Base-by-base conservation (phyloP, 2,888 invertebrate genomes). In the Orgyia antiqua region DNA sequence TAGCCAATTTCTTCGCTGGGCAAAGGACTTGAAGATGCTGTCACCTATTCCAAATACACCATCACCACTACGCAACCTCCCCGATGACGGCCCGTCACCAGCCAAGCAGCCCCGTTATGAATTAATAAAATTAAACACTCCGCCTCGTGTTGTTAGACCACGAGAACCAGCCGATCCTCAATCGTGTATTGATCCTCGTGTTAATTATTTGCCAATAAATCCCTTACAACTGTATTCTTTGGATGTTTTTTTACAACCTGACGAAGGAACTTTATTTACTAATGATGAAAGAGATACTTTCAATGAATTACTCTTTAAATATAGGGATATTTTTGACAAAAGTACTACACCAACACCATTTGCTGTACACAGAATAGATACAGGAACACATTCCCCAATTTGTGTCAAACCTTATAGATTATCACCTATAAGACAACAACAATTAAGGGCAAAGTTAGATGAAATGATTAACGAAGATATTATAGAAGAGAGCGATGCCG, bases 321-420 rank as follows among this genome's bases (percentile, higher is more conserved):
- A 29, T 13, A 13, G 20, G 17, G 31, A 31, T n/a, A 24, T 36
- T 7, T 36, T 33, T 28, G 19, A 17, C 11, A 27, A 26, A 17
- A 33, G 32, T 17, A 17, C 9, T 1, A 21, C 17, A 13, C 30
- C 33, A 20, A 27, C 24, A 9, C 5, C 27, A 5, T 27, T 27
- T 17, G 27, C 39, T 29, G 27, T 38, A 36, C 42, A 44, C 30
- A 30, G 26, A 24, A 42, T 42, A 10, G 38, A 42, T 21, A 45
- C 36, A 24, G 36, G 39, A n/a, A 23, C 15, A 30, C 39, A 42
- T 27, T n/a, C 15, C 10, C 39, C 42, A 10, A 42, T 45, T 8
- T 23, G 24, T 8, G 18, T 36, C 10, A 28, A 28, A 21, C 42
- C 39, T 5, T 39, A 34, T 31, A 21, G 34, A 13, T 29, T 39